Base-by-base conservation (phyloP, 2,797 vertebrate genomes). In the Poecilia velifera region DNA sequence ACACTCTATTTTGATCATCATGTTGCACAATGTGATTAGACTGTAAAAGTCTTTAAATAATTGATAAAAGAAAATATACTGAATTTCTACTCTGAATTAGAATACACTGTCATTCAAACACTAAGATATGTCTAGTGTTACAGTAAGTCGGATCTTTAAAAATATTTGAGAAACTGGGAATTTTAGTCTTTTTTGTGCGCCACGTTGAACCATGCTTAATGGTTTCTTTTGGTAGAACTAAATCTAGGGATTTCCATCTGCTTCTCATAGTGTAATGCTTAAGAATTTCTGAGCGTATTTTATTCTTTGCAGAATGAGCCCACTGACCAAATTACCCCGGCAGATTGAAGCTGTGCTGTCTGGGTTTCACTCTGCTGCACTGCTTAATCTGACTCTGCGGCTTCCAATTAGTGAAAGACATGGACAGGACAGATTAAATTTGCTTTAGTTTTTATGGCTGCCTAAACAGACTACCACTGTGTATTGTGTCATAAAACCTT, bases 361-460 rank as follows among this genome's bases (percentile, higher is more conserved):
- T 88, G 79, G 84, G 91, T 91, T 92, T 87, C 78, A 86, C 77
- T 34, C 74, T 72, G 78, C 80, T 70, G 39, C 39, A 14, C 66
- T 43, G 87, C 83, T 92, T 93, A 93, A 93, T 94, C 90, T 87
- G 72, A 88, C 74, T 76, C 85, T 46, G 74, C 84, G 87, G 84
- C 74, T 88, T 92, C 86, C 90, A 86, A 85, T 92, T 88, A 84
- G 85, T 64, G 36, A 55, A 73, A 84, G 88, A 84, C 84, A 89
- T 16, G 8, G 64, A 25, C 83, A 86, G 47, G 79, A 76, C 77
- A 86, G 90, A 86, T 92, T 92, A 90, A 91, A 85, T 91, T 90
- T 91, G 83, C 57, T 83, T 87, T 78, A 82, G 82, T 82, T 84
- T 68, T 87, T 90, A 72, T 82, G 76, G 73, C 79, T 75, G 39